A percentile compares a stretch with the other conserved stretches of the same genome.
Evolutionary conservation across 2,888 invertebrate genomes (phyloP).

Genomic region (Panzeria rudis): DNA sequence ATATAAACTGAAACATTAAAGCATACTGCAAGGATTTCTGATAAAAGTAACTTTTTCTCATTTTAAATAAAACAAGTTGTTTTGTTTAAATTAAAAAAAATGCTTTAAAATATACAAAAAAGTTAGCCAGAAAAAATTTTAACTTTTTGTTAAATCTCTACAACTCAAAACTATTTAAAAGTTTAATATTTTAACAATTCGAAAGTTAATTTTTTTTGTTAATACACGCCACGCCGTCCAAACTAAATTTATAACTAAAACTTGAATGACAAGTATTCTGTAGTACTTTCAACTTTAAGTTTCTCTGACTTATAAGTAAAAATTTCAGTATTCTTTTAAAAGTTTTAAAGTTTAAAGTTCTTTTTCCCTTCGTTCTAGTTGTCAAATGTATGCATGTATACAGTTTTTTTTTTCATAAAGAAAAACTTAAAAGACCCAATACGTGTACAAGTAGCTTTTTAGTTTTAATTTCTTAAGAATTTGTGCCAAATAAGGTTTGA

Average conservation of each 20-base stretch:
- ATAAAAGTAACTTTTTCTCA: neutral
- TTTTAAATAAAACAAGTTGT: neutral
- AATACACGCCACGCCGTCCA: neutral
- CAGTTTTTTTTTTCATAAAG: neutral
- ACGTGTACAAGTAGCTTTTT: slow-evolving; percentile 63
- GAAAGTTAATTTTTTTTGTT: neutral
- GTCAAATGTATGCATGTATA: neutral
- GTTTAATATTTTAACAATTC: slow-evolving; percentile 10
- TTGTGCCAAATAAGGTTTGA: slow-evolving; percentile 36
- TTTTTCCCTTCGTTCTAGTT: neutral
- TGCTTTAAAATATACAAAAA: neutral
- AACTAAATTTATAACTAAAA: neutral
- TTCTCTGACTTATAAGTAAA: neutral
- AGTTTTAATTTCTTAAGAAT: slow-evolving; percentile 38
- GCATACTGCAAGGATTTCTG: neutral
- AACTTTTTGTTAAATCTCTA: neutral
- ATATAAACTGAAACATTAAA: neutral
- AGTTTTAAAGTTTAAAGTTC: neutral
- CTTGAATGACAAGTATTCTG: neutral
- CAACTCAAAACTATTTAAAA: neutral
- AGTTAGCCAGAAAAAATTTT: neutral
- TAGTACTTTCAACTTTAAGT: neutral
- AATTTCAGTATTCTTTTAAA: neutral
- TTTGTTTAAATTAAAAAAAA: neutral
- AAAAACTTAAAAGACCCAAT: slow-evolving; percentile 17